Percentiles rank a stretch among this genome's conserved stretches.
Conservation (phyloP, 2,113 vertebrate species). For the Podiceps cristatus region DNA sequence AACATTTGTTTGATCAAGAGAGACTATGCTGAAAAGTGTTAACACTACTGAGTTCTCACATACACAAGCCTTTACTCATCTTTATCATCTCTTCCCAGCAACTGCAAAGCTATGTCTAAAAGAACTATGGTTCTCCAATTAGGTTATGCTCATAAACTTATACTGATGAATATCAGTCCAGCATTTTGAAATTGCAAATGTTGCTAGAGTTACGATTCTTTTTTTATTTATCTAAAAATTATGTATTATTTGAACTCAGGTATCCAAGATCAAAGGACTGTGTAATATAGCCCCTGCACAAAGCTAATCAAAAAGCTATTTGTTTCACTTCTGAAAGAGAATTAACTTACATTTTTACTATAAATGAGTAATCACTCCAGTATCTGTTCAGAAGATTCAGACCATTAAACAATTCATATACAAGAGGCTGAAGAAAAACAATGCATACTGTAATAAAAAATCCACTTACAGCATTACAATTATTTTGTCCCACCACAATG, state of each 20-base stretch:
- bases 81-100: background rate
- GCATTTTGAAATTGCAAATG: background rate
- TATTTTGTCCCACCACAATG: background rate
- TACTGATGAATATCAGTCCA: background rate
- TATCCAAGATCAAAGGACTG: background rate
- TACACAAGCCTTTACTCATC: background rate
- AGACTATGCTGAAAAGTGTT: background rate
- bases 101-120: background rate
- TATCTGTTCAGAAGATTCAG: background rate
- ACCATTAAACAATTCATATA: background rate
- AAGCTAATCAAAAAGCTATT: background rate
- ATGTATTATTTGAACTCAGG: background rate
- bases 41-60: background rate
- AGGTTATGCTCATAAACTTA: background rate
- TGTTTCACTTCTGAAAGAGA: background rate
- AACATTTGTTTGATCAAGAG: background rate
- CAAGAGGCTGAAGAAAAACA: background rate
- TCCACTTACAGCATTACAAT: background rate
- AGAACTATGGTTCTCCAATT: background rate
- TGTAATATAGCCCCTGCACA: background rate
- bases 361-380: background rate
- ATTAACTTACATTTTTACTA: background rate
- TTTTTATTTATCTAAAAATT: background rate
- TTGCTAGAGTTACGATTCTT: background rate
- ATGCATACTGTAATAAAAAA: background rate